phyloP scores from a whole-genome alignment of 1,140 invertebrate genomes.

The Cotesia glomerata region DNA sequence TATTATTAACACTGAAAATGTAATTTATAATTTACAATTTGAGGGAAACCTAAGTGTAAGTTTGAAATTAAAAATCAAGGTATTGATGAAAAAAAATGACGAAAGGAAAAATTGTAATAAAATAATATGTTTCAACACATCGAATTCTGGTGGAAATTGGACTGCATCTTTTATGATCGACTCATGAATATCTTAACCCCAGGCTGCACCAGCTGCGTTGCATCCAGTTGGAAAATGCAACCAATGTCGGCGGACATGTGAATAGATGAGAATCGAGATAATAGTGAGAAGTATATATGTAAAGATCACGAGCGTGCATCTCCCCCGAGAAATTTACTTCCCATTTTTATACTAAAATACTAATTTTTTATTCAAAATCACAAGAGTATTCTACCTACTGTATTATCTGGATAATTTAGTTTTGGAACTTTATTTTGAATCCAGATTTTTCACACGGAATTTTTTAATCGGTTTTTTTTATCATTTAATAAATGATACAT shows the following conservation, averaged over 20 bases:
- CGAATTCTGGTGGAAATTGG: constrained; percentile 37
- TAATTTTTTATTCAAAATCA: background rate
- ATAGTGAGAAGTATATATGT: background rate
- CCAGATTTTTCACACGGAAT: too few species aligned
- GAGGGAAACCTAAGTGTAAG: background rate
- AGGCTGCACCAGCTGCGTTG: constrained; percentile 17
- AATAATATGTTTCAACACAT: constrained; percentile 10
- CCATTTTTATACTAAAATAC: background rate
- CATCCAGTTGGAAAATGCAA: constrained; percentile 14
- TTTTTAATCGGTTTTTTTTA: too few species aligned
- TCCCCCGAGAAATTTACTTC: background rate
- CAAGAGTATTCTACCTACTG: background rate
- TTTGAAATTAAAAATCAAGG: background rate
- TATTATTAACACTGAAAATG: background rate
- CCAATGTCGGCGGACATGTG: background rate
- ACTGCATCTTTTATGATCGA: constrained; percentile 46
- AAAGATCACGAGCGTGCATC: background rate
- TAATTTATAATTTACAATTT: background rate
- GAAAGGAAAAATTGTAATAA: background rate
- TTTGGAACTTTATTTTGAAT: too few species aligned
- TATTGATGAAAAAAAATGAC: background rate
- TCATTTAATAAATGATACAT: too few species aligned
- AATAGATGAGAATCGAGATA: background rate
- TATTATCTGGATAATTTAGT: too few species aligned
- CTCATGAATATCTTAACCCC: constrained; percentile 43